Conservation (phyloP, 2,113 vertebrate genomes). For the Indicator maculatus region DNA sequence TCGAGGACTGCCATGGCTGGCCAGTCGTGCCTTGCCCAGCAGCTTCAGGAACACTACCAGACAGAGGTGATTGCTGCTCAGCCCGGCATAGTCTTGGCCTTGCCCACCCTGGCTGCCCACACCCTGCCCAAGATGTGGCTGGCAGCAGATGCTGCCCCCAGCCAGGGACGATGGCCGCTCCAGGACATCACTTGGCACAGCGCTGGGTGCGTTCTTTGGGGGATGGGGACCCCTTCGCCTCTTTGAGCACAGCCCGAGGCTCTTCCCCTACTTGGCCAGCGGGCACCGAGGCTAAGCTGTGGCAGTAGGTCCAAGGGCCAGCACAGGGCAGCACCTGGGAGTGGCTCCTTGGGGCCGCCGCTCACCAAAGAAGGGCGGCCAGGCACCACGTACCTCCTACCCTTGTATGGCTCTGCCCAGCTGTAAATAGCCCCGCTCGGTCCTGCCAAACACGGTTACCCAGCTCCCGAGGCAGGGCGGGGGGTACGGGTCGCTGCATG, state of each 20-base stretch:
- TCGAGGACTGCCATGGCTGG: accelerated
- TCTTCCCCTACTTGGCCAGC: too few species aligned
- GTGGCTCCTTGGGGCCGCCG: background rate
- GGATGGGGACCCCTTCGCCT: too few species aligned
- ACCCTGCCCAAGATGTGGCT: background rate
- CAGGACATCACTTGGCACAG: background rate
- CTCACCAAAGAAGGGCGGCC: conserved; percentile 26
- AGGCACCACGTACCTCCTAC: background rate
- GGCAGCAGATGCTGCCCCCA: accelerated
- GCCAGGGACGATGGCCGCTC: background rate
- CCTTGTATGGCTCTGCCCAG: conserved; percentile 42
- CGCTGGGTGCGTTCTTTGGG: background rate
- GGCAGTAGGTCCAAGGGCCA: background rate
- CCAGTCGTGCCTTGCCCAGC: background rate
- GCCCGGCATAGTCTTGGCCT: background rate
- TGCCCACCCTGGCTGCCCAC: background rate
- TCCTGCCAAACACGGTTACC: conserved; percentile 33
- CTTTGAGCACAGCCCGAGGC: background rate
- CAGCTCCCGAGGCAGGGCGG: background rate
- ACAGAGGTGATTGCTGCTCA: background rate
- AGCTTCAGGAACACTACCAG: background rate
- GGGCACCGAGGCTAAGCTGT: background rate
- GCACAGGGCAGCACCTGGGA: background rate
- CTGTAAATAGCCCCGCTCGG: conserved; percentile 45
- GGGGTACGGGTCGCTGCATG: background rate